Percentiles rank a stretch among this genome's conserved stretches.
Conservation (phyloP, 2,888 invertebrate genomes). For the Ferrisia virgata region DNA sequence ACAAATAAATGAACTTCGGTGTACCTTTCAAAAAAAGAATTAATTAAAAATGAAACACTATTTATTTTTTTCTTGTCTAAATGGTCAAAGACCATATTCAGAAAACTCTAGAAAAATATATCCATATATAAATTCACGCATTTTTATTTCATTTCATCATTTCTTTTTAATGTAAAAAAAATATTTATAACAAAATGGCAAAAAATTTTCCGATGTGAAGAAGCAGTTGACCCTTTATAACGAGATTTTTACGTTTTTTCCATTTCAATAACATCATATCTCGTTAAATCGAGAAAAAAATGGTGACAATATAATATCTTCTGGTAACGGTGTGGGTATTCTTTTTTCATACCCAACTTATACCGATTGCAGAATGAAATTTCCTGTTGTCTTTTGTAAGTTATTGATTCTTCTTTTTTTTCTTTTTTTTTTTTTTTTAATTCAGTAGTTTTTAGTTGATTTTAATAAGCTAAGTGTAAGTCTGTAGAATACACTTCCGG, state of each 20-base stretch:
- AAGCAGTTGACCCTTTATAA: neutral
- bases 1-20: too few relatives aligned
- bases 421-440: neutral
- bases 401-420: neutral
- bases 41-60: too few relatives aligned
- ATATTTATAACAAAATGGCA: neutral
- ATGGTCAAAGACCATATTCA: too few relatives aligned
- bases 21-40: too few relatives aligned
- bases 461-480: too few relatives aligned
- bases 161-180: neutral
- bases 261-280: neutral
- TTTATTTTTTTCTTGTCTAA: too few relatives aligned
- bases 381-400: neutral
- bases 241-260: neutral
- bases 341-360: neutral
- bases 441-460: neutral
- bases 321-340: neutral
- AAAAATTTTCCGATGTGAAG: neutral
- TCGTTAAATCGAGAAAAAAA: neutral
- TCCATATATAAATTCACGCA: too few relatives aligned
- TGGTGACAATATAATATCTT: neutral
- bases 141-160: neutral
- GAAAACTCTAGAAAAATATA: too few relatives aligned
- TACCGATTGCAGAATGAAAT: neutral
- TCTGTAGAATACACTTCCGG: too few relatives aligned